These are phyloP conservation scores for Apamea monoglypha DNA, from an alignment of 2,888 invertebrate genomes.

Conservation along the genomic window DNA sequence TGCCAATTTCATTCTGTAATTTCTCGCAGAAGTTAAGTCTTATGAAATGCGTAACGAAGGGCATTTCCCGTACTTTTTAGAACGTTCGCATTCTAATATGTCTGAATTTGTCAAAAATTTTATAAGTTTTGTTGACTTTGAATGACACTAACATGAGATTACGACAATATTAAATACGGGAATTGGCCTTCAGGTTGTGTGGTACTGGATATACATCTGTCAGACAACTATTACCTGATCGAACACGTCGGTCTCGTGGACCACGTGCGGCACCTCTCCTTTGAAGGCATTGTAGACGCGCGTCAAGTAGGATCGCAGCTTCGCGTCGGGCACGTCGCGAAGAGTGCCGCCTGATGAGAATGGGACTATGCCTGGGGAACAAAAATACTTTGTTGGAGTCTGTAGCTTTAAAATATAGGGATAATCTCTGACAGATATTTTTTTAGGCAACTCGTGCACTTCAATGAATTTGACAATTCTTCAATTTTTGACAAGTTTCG, in stretches of 20 bases:
- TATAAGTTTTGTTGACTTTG: background rate
- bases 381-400: background rate
- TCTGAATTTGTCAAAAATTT: background rate
- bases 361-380: constrained; percentile 88
- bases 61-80: background rate
- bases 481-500: too few relatives aligned
- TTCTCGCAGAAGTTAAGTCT: background rate
- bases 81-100: too few relatives aligned
- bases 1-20: background rate
- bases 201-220: background rate
- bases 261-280: constrained; percentile 94
- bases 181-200: background rate
- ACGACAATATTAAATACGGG: background rate
- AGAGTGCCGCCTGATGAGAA: constrained; percentile 94
- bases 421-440: background rate
- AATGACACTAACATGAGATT: background rate
- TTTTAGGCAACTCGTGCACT: too few relatives aligned
- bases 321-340: constrained; percentile 93
- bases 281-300: constrained; percentile 97
- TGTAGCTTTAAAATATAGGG: background rate
- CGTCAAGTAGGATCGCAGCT: constrained; percentile 95
- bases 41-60: too few relatives aligned
- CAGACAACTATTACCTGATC: constrained; percentile 76
- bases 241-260: constrained; percentile 81
- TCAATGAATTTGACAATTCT: too few relatives aligned